Conservation (phyloP, 1,140 invertebrate genomes). For the Tetramorium alpestre region DNA sequence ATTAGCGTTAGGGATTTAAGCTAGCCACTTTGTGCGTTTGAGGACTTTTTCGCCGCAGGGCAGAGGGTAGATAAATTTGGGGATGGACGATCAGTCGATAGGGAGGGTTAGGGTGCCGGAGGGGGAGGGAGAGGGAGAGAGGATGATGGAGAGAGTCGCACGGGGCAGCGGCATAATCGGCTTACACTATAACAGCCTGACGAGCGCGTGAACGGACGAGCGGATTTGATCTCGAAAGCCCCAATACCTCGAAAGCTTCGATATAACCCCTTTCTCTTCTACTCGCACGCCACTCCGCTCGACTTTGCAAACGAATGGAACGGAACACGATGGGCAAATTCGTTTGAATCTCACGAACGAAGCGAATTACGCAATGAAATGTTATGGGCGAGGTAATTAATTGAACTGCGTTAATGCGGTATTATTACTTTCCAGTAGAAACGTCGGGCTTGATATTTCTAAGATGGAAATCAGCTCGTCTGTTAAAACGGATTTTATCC, state of each 20-base stretch:
- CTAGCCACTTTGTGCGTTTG: background rate
- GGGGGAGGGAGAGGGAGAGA: constrained; percentile 24
- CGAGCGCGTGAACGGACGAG: constrained; percentile 71
- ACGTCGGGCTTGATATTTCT: too few relatives aligned
- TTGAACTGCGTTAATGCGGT: constrained; percentile 9
- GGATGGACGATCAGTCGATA: background rate
- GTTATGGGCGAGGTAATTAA: background rate
- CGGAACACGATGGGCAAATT: constrained; percentile 24
- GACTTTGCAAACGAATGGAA: constrained; percentile 51
- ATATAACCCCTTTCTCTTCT: constrained; percentile 60
- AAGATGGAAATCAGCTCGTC: constrained; percentile 9
- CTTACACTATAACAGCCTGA: constrained; percentile 72
- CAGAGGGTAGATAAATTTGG: background rate
- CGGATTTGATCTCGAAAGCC: constrained; percentile 72
- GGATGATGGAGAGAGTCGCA: constrained; percentile 40
- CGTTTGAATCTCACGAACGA: background rate
- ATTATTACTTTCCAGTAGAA: constrained; percentile 6
- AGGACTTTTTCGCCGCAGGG: constrained; percentile 1
- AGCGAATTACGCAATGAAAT: background rate
- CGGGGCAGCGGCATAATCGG: constrained; percentile 68
- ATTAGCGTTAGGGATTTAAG: constrained; percentile 18
- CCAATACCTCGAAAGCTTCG: constrained; percentile 65
- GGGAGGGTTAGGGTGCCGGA: background rate
- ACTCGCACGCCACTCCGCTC: constrained; percentile 21
- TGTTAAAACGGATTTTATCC: constrained; percentile 1